A percentile compares a stretch with the other conserved stretches of the same genome.
phyloP scores from a whole-genome alignment of 2,797 vertebrate species.

The Esox masquinongy region DNA sequence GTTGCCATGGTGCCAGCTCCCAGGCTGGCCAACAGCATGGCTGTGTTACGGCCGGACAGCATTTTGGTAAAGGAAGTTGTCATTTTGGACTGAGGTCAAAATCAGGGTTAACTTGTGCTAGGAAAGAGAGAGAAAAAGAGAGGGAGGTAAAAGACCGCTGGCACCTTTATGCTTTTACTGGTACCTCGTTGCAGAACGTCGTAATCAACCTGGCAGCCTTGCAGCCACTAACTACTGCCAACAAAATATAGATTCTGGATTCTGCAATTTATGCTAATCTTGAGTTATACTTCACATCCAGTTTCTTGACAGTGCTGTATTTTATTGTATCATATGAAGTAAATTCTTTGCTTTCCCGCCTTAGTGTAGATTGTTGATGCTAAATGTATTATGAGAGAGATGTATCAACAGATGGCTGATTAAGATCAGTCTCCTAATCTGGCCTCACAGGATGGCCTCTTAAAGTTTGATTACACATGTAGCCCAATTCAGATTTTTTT shows the following conservation, averaged over 20 bases:
- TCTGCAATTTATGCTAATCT: background rate
- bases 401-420: conserved; percentile 42
- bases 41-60: conserved; percentile 77
- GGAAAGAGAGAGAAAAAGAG: background rate
- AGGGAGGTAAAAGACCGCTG: background rate
- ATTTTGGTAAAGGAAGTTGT: conserved; percentile 82
- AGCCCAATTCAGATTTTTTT: too few species aligned
- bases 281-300: background rate
- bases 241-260: background rate
- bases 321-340: background rate
- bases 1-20: conserved; percentile 80
- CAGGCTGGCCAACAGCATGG: conserved; percentile 79
- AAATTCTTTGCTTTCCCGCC: background rate
- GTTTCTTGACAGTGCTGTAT: background rate
- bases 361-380: conserved; percentile 20
- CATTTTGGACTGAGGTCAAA: conserved; percentile 67
- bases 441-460: conserved; percentile 26
- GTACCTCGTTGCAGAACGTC: too few species aligned
- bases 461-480: background rate
- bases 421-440: background rate
- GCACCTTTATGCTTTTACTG: too few species aligned
- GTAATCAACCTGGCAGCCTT: background rate
- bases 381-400: conserved; percentile 23
- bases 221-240: background rate
- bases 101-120: conserved; percentile 36